Evolutionary conservation across 2,888 invertebrate species (phyloP).

Genomic region (Philereme transversata): DNA sequence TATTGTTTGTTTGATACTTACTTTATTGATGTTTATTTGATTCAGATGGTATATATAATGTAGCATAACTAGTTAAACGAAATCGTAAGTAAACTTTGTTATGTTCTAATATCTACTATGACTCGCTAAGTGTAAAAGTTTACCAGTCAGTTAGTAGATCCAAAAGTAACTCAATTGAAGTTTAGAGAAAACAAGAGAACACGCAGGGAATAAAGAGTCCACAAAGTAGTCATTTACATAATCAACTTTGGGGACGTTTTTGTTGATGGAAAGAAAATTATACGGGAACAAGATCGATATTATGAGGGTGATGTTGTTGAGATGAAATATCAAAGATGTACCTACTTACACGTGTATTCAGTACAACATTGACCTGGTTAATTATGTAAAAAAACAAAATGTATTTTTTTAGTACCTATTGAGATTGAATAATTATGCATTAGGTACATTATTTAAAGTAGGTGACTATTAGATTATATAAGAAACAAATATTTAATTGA

Average conservation of each 20-base stretch:
- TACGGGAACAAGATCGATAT: conserved; percentile 18
- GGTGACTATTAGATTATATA: too few relatives aligned
- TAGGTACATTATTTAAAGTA: too few relatives aligned
- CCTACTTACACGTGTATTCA: too few relatives aligned
- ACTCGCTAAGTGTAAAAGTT: conserved; percentile 24
- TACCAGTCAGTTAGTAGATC: conserved; percentile 11
- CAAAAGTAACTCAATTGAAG: conserved; percentile 35
- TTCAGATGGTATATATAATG: too few relatives aligned
- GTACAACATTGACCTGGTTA: too few relatives aligned
- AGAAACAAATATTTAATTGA: too few relatives aligned
- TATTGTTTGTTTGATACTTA: too few relatives aligned
- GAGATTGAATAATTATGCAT: too few relatives aligned
- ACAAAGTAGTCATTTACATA: conserved; percentile 31
- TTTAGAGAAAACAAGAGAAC: conserved; percentile 31
- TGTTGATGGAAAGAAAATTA: conserved; percentile 25
- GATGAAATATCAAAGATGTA: conserved; percentile 10
- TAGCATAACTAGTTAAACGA: too few relatives aligned
- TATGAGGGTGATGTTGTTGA: conserved; percentile 12
- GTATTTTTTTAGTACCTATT: too few relatives aligned
- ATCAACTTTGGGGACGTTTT: conserved; percentile 29
- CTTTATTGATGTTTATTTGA: too few relatives aligned
- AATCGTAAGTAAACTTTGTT: neutral
- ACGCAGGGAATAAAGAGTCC: conserved; percentile 26
- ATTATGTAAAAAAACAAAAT: too few relatives aligned
- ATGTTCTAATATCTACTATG: conserved; percentile 8